Evolutionary conservation across 1,140 invertebrate species (phyloP).

Genomic region (Drosophila sechellia): DNA sequence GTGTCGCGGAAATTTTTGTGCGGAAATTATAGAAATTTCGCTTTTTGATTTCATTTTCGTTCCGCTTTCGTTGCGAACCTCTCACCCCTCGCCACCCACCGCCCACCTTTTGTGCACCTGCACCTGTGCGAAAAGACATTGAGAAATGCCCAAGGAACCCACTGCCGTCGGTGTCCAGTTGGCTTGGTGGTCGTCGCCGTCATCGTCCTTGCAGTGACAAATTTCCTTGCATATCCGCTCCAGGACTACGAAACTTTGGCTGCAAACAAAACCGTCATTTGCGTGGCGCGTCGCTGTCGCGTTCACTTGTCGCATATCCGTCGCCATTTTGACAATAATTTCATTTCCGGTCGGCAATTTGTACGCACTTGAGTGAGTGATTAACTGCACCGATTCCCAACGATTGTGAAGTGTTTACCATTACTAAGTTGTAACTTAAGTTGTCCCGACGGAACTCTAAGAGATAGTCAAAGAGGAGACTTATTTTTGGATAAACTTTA

Average conservation of each 20-base stretch:
- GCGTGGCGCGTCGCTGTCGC: conserved; percentile 55
- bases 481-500: conserved; percentile 57
- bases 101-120: conserved; percentile 33
- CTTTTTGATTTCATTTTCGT: conserved; percentile 71
- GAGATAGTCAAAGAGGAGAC: not conserved
- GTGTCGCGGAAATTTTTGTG: conserved; percentile 70
- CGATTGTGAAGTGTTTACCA: conserved; percentile 34
- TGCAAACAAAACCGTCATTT: conserved; percentile 55
- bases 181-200: not conserved
- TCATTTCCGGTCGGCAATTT: conserved; percentile 61
- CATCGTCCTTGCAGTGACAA: conserved; percentile 67
- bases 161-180: conserved; percentile 30
- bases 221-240: conserved; percentile 77
- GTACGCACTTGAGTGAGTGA: conserved; percentile 53
- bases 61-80: conserved; percentile 49
- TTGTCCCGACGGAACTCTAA: conserved; percentile 1
- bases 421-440: not conserved
- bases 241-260: conserved; percentile 24
- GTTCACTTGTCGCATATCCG: conserved; percentile 70
- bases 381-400: conserved; percentile 25
- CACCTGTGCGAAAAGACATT: conserved; percentile 39
- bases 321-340: conserved; percentile 74
- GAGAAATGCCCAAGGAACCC: conserved; percentile 48
- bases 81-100: not conserved
- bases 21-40: conserved; percentile 84